Percentiles rank a stretch among this genome's conserved stretches.
These are phyloP conservation scores for Clostera curtula DNA, from an alignment of 2,888 invertebrate genomes.

Conservation along the genomic window DNA sequence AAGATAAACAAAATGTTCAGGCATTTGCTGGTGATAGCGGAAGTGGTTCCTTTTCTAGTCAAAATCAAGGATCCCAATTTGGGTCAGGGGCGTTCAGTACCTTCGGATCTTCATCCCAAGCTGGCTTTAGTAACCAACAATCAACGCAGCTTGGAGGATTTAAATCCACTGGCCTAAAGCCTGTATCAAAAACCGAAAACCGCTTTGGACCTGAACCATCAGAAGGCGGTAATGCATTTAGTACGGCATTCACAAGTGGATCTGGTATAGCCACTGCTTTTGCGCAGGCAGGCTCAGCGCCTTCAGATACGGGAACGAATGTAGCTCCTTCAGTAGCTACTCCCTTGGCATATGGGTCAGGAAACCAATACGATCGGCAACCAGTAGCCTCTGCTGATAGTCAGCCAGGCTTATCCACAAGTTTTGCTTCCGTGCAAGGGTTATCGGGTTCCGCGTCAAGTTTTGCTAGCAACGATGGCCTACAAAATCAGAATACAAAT, in stretches of 20 bases:
- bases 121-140: no score
- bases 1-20: slow-evolving; percentile 37
- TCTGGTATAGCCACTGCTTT: slow-evolving; percentile 17
- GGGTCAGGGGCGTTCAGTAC: slow-evolving; percentile 4
- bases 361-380: no score
- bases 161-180: slow-evolving; percentile 1
- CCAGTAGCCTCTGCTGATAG: no score
- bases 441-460: no score
- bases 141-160: no score
- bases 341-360: no score
- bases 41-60: neutral
- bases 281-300: slow-evolving; percentile 17
- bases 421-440: no score
- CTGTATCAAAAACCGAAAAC: slow-evolving; percentile 1
- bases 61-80: slow-evolving; percentile 4
- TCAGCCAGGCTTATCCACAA: no score
- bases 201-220: neutral
- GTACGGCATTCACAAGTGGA: slow-evolving; percentile 12
- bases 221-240: slow-evolving; percentile 7
- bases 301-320: neutral
- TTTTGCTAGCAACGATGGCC: no score
- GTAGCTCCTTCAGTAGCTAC: neutral
- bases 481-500: slow-evolving; percentile 1
- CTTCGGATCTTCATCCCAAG: no score
- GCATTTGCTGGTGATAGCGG: neutral